phyloP scores from a whole-genome alignment of 2,797 vertebrate species.

The Myotis findleyi region DNA sequence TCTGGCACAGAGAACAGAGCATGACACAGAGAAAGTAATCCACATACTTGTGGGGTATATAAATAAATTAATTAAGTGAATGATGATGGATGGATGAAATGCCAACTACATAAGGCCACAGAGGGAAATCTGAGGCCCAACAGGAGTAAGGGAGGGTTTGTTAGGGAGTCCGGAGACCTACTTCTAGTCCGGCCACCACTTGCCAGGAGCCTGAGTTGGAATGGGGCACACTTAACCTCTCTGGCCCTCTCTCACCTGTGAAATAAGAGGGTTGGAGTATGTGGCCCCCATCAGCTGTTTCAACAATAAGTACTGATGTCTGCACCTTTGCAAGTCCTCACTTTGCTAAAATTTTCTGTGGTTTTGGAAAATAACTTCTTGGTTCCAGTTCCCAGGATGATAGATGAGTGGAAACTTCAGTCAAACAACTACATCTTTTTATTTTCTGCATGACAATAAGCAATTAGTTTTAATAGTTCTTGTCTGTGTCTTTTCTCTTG shows the following conservation, averaged over 20 bases:
- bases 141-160: neutral
- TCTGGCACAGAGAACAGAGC: neutral
- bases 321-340: neutral
- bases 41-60: neutral
- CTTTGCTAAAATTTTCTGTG: neutral
- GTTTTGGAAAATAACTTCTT: slow-evolving; percentile 19
- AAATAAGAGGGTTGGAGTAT: neutral
- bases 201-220: neutral
- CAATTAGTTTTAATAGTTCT: slow-evolving; percentile 38
- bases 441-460: slow-evolving; percentile 4
- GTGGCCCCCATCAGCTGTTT: neutral
- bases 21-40: neutral
- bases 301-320: neutral
- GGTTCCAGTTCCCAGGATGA: slow-evolving; percentile 26
- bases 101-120: neutral
- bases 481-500: slow-evolving; percentile 17
- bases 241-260: neutral
- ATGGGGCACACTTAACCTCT: neutral
- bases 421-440: neutral
- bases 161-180: neutral
- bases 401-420: slow-evolving; percentile 12
- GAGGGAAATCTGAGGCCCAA: neutral
- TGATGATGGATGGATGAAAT: neutral
- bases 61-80: neutral
- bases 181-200: neutral